A percentile compares a stretch with the other conserved stretches of the same genome.
Evolutionary conservation across 2,888 invertebrate genomes (phyloP).

Genomic region (Phrixothrix hirtus): DNA sequence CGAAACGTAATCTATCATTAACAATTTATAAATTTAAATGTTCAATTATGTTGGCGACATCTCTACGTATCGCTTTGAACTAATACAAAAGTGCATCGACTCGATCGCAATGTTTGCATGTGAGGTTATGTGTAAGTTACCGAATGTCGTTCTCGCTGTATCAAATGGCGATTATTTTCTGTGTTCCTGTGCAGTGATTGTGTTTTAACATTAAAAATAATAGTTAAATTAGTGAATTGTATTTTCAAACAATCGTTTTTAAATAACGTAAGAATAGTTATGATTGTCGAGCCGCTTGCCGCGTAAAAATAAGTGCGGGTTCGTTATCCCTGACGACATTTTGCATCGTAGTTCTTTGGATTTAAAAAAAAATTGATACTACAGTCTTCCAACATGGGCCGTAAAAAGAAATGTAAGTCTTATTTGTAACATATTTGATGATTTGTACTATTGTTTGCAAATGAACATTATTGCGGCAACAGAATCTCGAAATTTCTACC

Average conservation of each 20-base stretch:
- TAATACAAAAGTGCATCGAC: not conserved
- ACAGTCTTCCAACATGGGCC: conserved; percentile 1
- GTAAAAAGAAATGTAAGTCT: conserved; percentile 7
- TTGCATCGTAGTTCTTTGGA: not conserved
- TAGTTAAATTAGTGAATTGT: not conserved
- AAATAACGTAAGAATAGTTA: not conserved
- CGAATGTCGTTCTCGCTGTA: not conserved
- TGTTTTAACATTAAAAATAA: not conserved
- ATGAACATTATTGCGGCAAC: too few species aligned
- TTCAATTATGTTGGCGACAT: too few species aligned
- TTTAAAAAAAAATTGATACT: not conserved
- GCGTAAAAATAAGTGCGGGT: conserved; percentile 6
- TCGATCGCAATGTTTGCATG: not conserved
- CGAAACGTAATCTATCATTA: too few species aligned
- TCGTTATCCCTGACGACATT: conserved; percentile 10
- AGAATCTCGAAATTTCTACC: too few species aligned
- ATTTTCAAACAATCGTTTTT: not conserved
- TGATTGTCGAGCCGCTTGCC: conserved; percentile 4
- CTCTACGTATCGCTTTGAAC: not conserved
- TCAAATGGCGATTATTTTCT: not conserved
- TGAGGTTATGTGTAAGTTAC: conserved; percentile 12
- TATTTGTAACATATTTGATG: too few species aligned
- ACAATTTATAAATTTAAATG: too few species aligned
- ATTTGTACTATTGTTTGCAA: too few species aligned
- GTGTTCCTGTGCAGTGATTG: too few species aligned